Base-by-base conservation (phyloP, 2,113 vertebrate species). In the Ceyx melanurus region DNA sequence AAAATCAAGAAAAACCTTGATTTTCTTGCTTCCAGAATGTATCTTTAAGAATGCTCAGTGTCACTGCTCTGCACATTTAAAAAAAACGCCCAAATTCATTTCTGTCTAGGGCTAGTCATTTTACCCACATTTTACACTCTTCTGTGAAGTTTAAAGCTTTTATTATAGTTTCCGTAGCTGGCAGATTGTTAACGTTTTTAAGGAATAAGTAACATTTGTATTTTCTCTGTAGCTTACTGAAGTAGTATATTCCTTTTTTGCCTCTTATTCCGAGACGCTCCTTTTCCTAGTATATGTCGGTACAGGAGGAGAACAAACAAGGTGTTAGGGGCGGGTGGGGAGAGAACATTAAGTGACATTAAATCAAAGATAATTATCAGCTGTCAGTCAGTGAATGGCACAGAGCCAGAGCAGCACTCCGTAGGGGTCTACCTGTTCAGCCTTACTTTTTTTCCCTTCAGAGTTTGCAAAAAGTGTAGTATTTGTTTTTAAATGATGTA, bases 291-390 rank as follows among this genome's bases (percentile, higher is more conserved):
- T 73, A 15, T 79, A 22, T 62, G 50, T 70, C 68, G 31, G 43
- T 29, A 20, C 23, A 65, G 70, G 65, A 80, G n/a, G 40, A 71
- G 76, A 60, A 67, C 53, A 72, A 66, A 70, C 56, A 67, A 66
- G 66, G 73, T 50, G 33, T 37, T 61, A 17, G 46, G 17, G 15
- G 45, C 18, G 23, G 12, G 14, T 5, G 31, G 70, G 13, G 20
- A 21, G 8, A 66, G 76, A 82, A 78, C 71, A 77, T 76, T 71
- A 92, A 89, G 79, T 76, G 87, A 82, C 72, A 67, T 91, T 82
- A 94, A 91, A 84, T 86, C 81, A 89, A 87, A 73, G 88, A 65
- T 94, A 88, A 93, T 93, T 89, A 95, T 91, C 84, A 88, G 75
- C 77, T 86, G 81, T 74, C 90, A 82, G 70, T 91, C 81, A 91